Percentiles rank a stretch among this genome's conserved stretches.
phyloP scores from a whole-genome alignment of 1,140 invertebrate species.

The Drosophila kanapiae region DNA sequence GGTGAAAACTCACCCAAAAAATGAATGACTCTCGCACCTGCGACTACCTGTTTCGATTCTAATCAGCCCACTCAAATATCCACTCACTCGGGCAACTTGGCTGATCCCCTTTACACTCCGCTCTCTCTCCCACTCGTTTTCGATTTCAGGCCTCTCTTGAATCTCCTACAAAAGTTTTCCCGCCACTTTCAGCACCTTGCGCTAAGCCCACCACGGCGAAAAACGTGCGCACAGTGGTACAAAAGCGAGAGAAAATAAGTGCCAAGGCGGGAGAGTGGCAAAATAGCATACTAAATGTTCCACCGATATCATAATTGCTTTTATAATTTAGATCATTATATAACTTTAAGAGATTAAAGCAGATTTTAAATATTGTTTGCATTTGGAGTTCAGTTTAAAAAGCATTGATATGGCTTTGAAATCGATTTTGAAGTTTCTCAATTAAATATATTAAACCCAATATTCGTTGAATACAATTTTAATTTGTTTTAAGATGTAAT shows the following conservation, averaged over 20 bases:
- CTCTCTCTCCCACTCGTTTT: constrained; percentile 4
- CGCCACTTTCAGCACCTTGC: constrained; percentile 79
- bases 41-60: constrained; percentile 79
- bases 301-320: too few relatives aligned
- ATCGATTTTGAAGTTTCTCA: too few relatives aligned
- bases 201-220: constrained; percentile 63
- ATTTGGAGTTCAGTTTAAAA: too few relatives aligned
- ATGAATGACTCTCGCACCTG: constrained; percentile 48
- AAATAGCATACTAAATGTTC: too few relatives aligned
- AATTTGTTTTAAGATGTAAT: too few relatives aligned
- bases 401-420: too few relatives aligned
- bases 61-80: constrained; percentile 62
- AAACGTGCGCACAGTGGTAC: constrained; percentile 75
- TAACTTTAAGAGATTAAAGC: too few relatives aligned
- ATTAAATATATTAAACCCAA: too few relatives aligned
- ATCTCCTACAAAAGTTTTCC: constrained; percentile 70
- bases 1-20: constrained; percentile 19
- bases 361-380: too few relatives aligned
- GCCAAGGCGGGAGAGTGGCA: neutral
- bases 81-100: constrained; percentile 19
- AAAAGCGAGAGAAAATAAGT: neutral
- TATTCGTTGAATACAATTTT: too few relatives aligned
- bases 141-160: constrained; percentile 43
- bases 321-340: too few relatives aligned
- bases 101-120: neutral